Evolutionary conservation across 1,140 invertebrate species (phyloP), one percentile per base, ranked within the genome.

Genomic region (Sycophila sp.): DNA sequence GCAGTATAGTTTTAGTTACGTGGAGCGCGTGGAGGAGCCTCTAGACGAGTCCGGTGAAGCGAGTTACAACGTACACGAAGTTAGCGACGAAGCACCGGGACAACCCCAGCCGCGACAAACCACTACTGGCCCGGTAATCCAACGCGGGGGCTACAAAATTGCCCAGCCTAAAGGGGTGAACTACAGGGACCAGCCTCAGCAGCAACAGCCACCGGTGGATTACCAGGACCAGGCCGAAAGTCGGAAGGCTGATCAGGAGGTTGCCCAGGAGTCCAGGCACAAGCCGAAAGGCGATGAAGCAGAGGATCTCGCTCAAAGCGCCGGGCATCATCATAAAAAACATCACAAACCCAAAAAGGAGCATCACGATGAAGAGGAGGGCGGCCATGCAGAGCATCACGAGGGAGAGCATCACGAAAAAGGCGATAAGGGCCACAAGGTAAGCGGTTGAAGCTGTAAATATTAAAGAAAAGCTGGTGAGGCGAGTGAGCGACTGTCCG

Each of bases 401-500:
- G 71, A 81, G 4, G 80, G 72, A 6, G 76, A 85, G 40, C 77
- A 82, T 8, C 74, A 76, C 4, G 68, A 72, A 17, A 42, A 80
- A 1, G 82, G 78, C 0, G 76, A 86, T 15, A 81, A 81, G 22
- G 82, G 76, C 10, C 66, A 86, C 5, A 82, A 87, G 78, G 85
- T 84, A 72, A 19, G 19, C 34, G 38, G n/a, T 15, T n/a, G n/a
- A n/a, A n/a, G n/a, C n/a, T n/a, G n/a, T n/a, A n/a, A n/a, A n/a
- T n/a, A n/a, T n/a, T n/a, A n/a, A n/a, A n/a, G n/a, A n/a, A n/a
- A n/a, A n/a, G n/a, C n/a, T n/a, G n/a, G n/a, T n/a, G n/a, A n/a
- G n/a, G n/a, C n/a, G n/a, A n/a, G n/a, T n/a, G n/a, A n/a, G n/a
- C n/a, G n/a, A n/a, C n/a, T n/a, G n/a, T n/a, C n/a, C n/a, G n/a